These are phyloP conservation scores for Rhizomys pruinosus DNA, from an alignment of 2,113 vertebrate genomes.

Conservation along the genomic window DNA sequence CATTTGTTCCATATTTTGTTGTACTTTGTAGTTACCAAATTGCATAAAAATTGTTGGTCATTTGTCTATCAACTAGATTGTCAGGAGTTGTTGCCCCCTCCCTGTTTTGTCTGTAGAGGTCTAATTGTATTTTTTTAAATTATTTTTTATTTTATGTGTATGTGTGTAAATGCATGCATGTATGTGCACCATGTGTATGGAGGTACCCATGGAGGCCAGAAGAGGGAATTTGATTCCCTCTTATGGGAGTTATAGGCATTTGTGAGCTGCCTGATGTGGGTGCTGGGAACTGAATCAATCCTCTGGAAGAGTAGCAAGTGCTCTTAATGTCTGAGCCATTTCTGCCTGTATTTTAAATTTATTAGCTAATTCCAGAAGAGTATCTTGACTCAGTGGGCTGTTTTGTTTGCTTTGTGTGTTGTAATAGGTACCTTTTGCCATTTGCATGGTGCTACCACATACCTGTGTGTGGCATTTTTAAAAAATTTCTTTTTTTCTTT, in stretches of 20 bases:
- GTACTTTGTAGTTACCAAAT: slow-evolving; percentile 31
- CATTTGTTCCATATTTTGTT: slow-evolving; percentile 56
- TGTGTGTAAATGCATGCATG: background rate
- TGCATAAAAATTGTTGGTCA: background rate
- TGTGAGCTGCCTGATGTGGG: background rate
- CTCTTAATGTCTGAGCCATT: background rate
- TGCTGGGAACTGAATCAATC: background rate
- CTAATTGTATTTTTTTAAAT: background rate
- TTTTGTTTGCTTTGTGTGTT: background rate
- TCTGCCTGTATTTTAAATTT: slow-evolving; percentile 12
- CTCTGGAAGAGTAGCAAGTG: background rate
- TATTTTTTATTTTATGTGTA: background rate
- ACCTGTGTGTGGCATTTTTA: too few relatives aligned
- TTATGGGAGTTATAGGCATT: background rate
- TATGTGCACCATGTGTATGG: background rate
- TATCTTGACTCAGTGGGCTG: background rate
- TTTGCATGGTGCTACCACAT: background rate
- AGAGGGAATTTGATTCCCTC: background rate
- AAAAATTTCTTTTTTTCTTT: too few relatives aligned
- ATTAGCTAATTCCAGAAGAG: slow-evolving; percentile 61
- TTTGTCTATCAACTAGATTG: slow-evolving; percentile 19
- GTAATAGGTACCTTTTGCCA: background rate
- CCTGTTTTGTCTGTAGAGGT: slow-evolving; percentile 64
- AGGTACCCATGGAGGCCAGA: background rate
- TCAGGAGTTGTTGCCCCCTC: slow-evolving; percentile 50